These are phyloP conservation scores for Tragelaphus scriptus DNA, from an alignment of 2,113 vertebrate genomes.

Conservation along the genomic window DNA sequence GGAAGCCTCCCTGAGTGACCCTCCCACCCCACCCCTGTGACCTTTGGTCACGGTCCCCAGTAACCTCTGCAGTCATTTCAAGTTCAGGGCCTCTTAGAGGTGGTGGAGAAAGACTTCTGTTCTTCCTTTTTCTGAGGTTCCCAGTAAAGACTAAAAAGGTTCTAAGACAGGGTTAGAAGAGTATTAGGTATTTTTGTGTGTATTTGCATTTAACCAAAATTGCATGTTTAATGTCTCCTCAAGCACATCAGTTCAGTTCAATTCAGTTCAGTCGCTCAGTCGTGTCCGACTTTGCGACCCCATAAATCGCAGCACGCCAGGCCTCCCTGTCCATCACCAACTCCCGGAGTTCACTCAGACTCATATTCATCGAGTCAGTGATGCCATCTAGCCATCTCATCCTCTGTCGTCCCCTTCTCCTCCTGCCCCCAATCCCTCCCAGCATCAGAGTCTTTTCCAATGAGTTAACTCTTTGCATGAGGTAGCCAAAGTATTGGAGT, in stretches of 20 bases:
- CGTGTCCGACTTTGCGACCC: too few species aligned
- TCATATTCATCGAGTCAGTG: too few species aligned
- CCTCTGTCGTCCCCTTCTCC: too few species aligned
- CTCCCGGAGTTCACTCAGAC: too few species aligned
- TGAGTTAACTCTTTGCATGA: too few species aligned
- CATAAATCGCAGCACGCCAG: too few species aligned
- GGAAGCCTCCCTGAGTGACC: not conserved
- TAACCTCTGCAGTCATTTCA: not conserved
- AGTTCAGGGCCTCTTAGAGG: not conserved
- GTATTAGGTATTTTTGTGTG: not conserved
- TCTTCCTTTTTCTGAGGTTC: not conserved
- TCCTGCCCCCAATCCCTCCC: too few species aligned
- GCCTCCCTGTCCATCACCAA: too few species aligned
- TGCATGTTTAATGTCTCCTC: not conserved
- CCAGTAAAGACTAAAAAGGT: not conserved
- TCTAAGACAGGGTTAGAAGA: not conserved
- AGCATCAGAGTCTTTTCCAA: too few species aligned
- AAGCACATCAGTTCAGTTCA: not conserved
- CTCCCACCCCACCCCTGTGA: not conserved
- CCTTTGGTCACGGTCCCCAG: not conserved
- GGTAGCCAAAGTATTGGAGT: too few species aligned
- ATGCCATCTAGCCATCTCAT: too few species aligned
- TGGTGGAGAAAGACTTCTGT: not conserved
- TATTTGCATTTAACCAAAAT: not conserved
- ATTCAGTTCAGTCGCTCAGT: too few species aligned